Conservation (phyloP, 2,113 vertebrate genomes). For the Cephalopterus ornatus region DNA sequence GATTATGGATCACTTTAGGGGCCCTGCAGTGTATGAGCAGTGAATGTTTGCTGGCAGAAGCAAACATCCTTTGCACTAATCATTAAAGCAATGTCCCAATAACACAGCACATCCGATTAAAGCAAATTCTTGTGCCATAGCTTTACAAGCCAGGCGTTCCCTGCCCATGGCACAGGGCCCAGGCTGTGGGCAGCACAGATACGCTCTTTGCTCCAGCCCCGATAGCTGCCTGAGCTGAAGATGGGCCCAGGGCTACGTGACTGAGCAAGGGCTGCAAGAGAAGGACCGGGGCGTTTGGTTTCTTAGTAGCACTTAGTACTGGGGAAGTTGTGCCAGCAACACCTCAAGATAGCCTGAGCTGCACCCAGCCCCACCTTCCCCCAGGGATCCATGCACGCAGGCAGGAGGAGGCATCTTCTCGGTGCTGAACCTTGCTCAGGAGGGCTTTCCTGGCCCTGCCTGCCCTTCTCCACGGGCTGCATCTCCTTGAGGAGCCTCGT, state of each 20-base stretch:
- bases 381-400: rapidly evolving
- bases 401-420: not conserved
- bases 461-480: not conserved
- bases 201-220: rapidly evolving
- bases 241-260: not conserved
- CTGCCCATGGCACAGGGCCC: not conserved
- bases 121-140: not conserved
- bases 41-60: not conserved
- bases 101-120: rapidly evolving
- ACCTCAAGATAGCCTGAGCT: not conserved
- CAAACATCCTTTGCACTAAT: not conserved
- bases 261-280: not conserved
- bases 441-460: not conserved
- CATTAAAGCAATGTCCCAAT: not conserved
- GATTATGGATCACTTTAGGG: not conserved
- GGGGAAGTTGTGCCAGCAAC: not conserved
- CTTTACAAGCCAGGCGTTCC: not conserved
- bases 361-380: not conserved
- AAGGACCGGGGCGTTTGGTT: not conserved
- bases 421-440: rapidly evolving
- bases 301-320: not conserved
- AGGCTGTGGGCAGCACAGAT: not conserved
- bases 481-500: not conserved
- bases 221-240: not conserved
- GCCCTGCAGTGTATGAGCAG: not conserved